Evolutionary conservation across 2,797 vertebrate genomes (phyloP), one percentile per base, ranked within the genome.

Genomic region (Pampus argenteus): DNA sequence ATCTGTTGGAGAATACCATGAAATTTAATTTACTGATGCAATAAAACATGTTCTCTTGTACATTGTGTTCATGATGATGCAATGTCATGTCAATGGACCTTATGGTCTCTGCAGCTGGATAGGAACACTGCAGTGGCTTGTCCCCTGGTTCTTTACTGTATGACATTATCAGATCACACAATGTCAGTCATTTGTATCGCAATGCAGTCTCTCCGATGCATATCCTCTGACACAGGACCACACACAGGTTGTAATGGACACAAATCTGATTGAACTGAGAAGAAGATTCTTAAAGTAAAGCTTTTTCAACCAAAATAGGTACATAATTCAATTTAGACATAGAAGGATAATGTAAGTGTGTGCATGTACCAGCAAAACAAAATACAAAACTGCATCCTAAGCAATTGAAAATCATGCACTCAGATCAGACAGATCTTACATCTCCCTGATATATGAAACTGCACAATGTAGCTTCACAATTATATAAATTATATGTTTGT

Each of bases 151-250:
- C 58, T 49, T 44, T 44, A 44, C 40, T 44, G 18, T 36, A 47
- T 55, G 56, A 76, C 78, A 68, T 69, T 66, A 66, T 81, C 45
- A 67, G 26, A 78, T 68, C 63, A 66, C 57, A 61, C 58, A 83
- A 79, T 45, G 68, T 61, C 68, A 65, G 49, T 52, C 29, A 28
- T 70, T 65, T 56, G 8, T 36, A 57, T 69, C 40, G 3, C n/a
- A 40, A 15, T 20, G 20, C 13, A 31, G 31, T 31, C 36, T 34
- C 51, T 56, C 23, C 48, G 62, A 70, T 18, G 38, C 9, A 0
- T 23, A 56, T 71, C 54, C 51, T 56, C 23, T 51, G 62, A 70
- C 67, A 65, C 71, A 67, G 1, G 38, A 55, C 20, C 47, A 10
- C 62, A 74, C 51, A 22, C 20, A 4, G 34, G 38, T 58, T 25